Evolutionary conservation across 2,888 invertebrate genomes (phyloP).

Genomic region (Muscina levida): DNA sequence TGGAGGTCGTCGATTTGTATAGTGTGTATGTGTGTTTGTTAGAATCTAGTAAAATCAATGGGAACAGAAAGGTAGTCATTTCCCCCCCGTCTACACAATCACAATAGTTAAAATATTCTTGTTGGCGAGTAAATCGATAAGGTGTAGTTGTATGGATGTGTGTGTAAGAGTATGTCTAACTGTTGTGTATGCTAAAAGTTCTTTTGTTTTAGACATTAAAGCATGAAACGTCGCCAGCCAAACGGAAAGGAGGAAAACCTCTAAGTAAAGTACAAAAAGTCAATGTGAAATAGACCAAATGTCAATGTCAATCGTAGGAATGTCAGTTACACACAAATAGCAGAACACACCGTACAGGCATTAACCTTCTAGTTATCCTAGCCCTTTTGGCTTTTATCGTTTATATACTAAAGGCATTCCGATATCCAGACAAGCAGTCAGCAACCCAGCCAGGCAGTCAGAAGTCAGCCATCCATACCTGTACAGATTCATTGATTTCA

Average conservation of each 20-base stretch:
- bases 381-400: neutral
- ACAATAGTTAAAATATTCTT: slow-evolving; percentile 14
- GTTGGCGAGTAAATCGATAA: too few relatives aligned
- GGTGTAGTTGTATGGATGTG: neutral
- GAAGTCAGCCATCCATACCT: slow-evolving; percentile 24
- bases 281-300: slow-evolving; percentile 67
- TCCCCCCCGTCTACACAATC: slow-evolving; percentile 20
- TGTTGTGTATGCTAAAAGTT: slow-evolving; percentile 25
- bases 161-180: slow-evolving; percentile 2
- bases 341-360: slow-evolving; percentile 14
- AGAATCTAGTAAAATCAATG: slow-evolving; percentile 65
- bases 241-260: neutral
- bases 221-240: slow-evolving; percentile 6
- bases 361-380: neutral
- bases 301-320: slow-evolving; percentile 67
- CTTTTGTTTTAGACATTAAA: slow-evolving; percentile 46
- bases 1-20: slow-evolving; percentile 1
- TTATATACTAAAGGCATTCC: slow-evolving; percentile 35
- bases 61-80: slow-evolving; percentile 64
- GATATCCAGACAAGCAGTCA: neutral
- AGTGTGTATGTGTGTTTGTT: slow-evolving; percentile 38
- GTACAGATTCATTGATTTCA: slow-evolving; percentile 33
- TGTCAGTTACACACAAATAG: slow-evolving; percentile 62
- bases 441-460: neutral
- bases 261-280: slow-evolving; percentile 53